Evolutionary conservation across 37 sponge, comb jelly and placozoan genomes (phyloP).

Genomic region (Aplysina aerophoba): DNA sequence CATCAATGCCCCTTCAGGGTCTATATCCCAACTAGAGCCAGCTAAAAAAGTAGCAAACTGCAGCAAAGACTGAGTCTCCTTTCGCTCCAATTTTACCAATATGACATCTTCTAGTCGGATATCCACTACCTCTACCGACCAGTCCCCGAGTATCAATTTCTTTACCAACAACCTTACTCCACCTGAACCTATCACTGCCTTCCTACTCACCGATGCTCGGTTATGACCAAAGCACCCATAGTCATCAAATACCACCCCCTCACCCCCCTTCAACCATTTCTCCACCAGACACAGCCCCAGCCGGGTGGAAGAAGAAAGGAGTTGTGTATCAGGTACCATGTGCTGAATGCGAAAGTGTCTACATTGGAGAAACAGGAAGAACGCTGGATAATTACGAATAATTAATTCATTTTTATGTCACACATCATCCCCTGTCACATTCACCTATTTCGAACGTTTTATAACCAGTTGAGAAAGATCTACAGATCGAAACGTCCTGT

Average conservation of each 20-base stretch:
- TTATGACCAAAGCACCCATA: not conserved
- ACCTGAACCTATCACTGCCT: not conserved
- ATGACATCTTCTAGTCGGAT: not conserved
- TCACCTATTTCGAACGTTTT: no score
- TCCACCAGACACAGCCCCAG: no score
- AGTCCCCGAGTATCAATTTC: not conserved
- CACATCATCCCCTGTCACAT: no score
- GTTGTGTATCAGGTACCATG: no score
- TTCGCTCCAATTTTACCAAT: not conserved
- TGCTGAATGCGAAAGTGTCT: no score
- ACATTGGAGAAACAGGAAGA: no score
- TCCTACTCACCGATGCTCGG: constrained; percentile 1
- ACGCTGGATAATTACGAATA: no score
- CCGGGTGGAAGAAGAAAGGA: no score
- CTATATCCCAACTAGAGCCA: not conserved
- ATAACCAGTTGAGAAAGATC: no score
- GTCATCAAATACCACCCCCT: not conserved
- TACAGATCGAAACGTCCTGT: no score
- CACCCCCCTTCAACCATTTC: no score
- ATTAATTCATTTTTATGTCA: no score
- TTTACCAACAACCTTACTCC: not conserved
- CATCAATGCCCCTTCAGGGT: not conserved
- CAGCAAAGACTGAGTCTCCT: not conserved
- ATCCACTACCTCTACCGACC: not conserved
- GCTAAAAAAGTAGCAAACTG: not conserved